Evolutionary conservation across 2,113 vertebrate species (phyloP), one percentile per base, ranked within the genome.

Genomic region (Octodon degus): DNA sequence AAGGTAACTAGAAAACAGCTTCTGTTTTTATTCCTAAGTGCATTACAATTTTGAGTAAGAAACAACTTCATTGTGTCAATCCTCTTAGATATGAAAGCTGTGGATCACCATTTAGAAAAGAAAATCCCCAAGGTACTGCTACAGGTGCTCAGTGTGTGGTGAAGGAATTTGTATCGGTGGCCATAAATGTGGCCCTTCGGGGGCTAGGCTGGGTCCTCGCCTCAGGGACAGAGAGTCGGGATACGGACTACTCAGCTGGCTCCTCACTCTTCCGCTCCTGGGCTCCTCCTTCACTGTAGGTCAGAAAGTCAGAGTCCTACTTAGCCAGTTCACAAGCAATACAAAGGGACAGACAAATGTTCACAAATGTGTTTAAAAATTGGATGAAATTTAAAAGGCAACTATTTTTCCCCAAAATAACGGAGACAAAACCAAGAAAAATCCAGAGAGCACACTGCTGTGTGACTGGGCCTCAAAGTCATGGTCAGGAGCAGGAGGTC

Each of bases 321-420:
- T 2, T 10, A 17, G 55, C 47, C n/a, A 30, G 13, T 86, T 60
- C 76, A 12, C 47, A 60, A 93, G 34, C 32, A 91, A 53, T 86
- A 91, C 27, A 58, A 93, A 79, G 16, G 2, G 13, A 60, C 13
- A 84, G 25, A 82, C 24, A 17, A 72, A 92, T 80, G 20, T 86
- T 10, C 30, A 86, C 81, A 86, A n/a, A 43, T 32, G 70, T 60
- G 34, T 20, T 25, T 20, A 72, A 85, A 83, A 72, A 11, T 62
- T 58, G 80, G 65, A 53, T 40, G 50, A 34, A 7, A 47, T 81
- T 93, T 90, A 82, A 91, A 93, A 70, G 10, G n/a, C 81, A 86
- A 25, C 13, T 81, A 1, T 10, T 90, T 94, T 89, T 76, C n/a
- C 89, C 32, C 32, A 93, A 92, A 87, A 37, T 86, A 84, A 81